Conservation (phyloP, 2,888 invertebrate genomes). For the Celastrina argiolus region DNA sequence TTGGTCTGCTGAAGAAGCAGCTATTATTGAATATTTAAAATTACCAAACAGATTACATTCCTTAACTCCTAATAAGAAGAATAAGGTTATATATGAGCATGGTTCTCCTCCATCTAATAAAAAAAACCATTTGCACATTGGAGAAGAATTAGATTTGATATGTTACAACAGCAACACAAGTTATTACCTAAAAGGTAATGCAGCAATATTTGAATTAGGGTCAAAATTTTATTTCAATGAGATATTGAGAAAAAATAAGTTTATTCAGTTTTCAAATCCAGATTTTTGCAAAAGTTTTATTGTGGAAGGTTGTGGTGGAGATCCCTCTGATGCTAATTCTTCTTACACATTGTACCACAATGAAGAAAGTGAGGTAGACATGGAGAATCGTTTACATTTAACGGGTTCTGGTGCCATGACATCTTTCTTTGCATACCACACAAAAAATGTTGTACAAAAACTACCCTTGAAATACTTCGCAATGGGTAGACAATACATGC, state of each 20-base stretch:
- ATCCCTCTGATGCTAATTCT: conserved; percentile 73
- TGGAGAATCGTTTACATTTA: conserved; percentile 82
- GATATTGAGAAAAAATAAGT: conserved; percentile 65
- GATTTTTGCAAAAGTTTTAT: conserved; percentile 87
- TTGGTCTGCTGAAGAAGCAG: conserved; percentile 86
- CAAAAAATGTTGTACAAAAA: conserved; percentile 80
- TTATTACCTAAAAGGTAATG: conserved; percentile 82
- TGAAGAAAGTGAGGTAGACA: conserved; percentile 70
- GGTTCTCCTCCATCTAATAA: conserved; percentile 45
- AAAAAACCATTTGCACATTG: conserved; percentile 78
- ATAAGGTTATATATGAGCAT: conserved; percentile 48
- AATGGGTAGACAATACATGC: conserved; percentile 83
- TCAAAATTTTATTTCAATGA: conserved; percentile 73
- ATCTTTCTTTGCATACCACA: conserved; percentile 85
- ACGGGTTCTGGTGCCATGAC: conserved; percentile 85
- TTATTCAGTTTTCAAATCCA: conserved; percentile 83
- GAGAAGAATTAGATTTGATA: conserved; percentile 68
- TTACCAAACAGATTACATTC: conserved; percentile 84
- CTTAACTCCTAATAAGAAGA: conserved; percentile 74
- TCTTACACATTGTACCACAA: conserved; percentile 80
- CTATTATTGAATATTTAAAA: conserved; percentile 79
- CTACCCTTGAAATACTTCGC: conserved; percentile 85
- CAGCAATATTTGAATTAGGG: conserved; percentile 84
- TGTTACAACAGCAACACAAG: conserved; percentile 77
- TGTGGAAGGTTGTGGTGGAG: conserved; percentile 83